Evolutionary conservation across 1,140 invertebrate genomes (phyloP), one percentile per base, ranked within the genome.

Genomic region (Eueides isabella): DNA sequence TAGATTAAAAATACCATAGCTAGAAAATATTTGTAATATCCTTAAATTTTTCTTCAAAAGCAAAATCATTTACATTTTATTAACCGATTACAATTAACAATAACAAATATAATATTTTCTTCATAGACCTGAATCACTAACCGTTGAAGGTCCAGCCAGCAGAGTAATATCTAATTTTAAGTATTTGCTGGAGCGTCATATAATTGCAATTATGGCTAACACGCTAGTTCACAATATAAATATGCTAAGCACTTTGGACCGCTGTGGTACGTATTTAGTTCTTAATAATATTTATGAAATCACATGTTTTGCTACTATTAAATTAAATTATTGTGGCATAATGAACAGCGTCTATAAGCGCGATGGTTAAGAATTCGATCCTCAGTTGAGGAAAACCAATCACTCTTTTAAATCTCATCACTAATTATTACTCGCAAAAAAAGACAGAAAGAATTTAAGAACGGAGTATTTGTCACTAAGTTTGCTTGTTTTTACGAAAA

Each of bases 131-230:
- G 82, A 84, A 68, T 81, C 82, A 2, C 38, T 91, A 26, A 85
- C 83, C 11, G 67, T 91, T 12, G 85, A 91, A 76, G 89, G 87
- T 6, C 71, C 85, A 7, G 82, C 82, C 1, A 89, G 83, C 62
- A 76, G 82, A 75, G 74, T 85, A 67, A 83, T 89, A 76, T 79
- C 85, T 0, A 86, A 88, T 44, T 88, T 87, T 64, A 91, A 86
- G 31, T 84, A 89, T 67, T 7, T 89, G 19, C 64, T 91, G 28
- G 86, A 89, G 64, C 77, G 84, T 26, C 81, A 88, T n/a, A 79
- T 89, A 11, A 74, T 86, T 14, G 76, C 86, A 29, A 80, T 89
- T 9, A 89, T 91, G 85, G 76, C 80, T 7, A 88, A 85, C 61
- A 71, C 79, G 11, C 29, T 91, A 38, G 38, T 81, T 19, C 71